Evolutionary conservation across 1,140 invertebrate species (phyloP), one percentile per base, ranked within the genome.

Genomic region (Chironomus striatipennis): DNA sequence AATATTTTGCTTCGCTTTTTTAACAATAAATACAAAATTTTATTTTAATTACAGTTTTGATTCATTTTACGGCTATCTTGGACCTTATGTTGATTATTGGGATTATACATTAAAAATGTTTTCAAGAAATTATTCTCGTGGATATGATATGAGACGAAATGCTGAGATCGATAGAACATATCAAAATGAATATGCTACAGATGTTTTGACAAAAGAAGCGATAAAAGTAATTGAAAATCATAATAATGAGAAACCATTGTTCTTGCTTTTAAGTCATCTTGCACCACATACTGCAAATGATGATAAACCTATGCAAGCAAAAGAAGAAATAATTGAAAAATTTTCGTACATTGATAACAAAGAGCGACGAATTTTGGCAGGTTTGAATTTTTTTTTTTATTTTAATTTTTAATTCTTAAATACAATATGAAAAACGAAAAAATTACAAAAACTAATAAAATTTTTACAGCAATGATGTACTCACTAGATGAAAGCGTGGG

Each of bases 401-500:
- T n/a, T n/a, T n/a, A n/a, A n/a, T n/a, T n/a, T n/a, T n/a, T n/a
- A n/a, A n/a, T n/a, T n/a, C n/a, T n/a, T n/a, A n/a, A 34, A 34
- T 34, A 34, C 1, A 5, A 34, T 34, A 34, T 34, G 5, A 34
- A 34, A 34, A 34, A 34, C n/a, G n/a, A n/a, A n/a, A n/a, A n/a
- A n/a, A n/a, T n/a, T n/a, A n/a, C n/a, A n/a, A n/a, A n/a, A n/a
- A n/a, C n/a, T n/a, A n/a, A 57, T 5, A 12, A n/a, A 57, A 12
- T 57, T 57, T 57, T 57, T 15, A 57, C 82, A 94, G 94, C 90
- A 2, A 95, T 96, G 91, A 86, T 96, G 0, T 90, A 92, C n/a
- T 91, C 90, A 79, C 80, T 97, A 43, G 95, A 97, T 81, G 87
- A 94, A 76, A 91, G 93, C 75, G 88, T 97, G 0, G 93, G 94